Evolutionary conservation across 2,797 vertebrate species (phyloP).

Genomic region (Limosa lapponica): DNA sequence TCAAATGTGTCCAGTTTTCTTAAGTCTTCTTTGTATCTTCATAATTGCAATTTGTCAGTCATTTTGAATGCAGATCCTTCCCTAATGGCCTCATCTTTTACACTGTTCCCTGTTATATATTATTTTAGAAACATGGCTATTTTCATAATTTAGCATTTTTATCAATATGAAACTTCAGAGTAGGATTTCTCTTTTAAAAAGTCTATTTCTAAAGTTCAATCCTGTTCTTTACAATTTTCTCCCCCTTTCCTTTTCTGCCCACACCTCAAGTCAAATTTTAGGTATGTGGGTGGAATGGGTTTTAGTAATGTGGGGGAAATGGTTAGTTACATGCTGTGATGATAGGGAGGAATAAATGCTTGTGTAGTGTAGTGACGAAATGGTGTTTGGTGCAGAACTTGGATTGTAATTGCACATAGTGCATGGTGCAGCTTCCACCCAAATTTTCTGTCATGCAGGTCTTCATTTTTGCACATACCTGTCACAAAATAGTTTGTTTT

Average conservation of each 20-base stretch:
- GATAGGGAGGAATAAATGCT: neutral
- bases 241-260: neutral
- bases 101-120: neutral
- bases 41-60: neutral
- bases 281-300: neutral
- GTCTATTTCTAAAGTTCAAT: neutral
- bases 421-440: neutral
- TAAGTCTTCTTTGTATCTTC: neutral
- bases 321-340: neutral
- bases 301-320: neutral
- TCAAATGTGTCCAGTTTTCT: neutral
- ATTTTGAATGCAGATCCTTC: neutral
- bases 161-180: neutral
- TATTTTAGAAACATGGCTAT: neutral
- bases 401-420: neutral
- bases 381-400: neutral
- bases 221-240: neutral
- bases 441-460: neutral
- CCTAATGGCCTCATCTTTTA: neutral
- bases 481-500: neutral
- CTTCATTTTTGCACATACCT: neutral
- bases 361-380: neutral
- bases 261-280: slow-evolving; percentile 7
- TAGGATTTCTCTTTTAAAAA: neutral
- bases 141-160: neutral